phyloP scores from a whole-genome alignment of 2,888 invertebrate species.

The Clivina fossor region DNA sequence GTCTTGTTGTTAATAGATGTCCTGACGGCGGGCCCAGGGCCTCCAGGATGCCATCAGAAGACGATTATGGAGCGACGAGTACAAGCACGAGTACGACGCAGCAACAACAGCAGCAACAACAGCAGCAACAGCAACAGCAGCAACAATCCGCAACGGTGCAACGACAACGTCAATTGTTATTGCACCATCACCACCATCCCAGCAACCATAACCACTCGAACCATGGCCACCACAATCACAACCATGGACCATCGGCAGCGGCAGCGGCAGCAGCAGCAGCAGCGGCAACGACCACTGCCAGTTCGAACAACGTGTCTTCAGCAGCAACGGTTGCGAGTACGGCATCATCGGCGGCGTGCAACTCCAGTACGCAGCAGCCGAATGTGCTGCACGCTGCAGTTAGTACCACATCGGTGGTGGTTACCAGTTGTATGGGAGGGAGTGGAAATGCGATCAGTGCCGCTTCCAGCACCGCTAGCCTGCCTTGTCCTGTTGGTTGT shows the following conservation, averaged over 20 bases:
- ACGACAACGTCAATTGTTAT: slow-evolving; percentile 49
- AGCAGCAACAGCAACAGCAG: slow-evolving; percentile 7
- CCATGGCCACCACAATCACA: no score
- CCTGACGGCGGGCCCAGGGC: slow-evolving; percentile 67
- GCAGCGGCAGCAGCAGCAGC: not conserved
- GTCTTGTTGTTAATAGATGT: slow-evolving; percentile 57
- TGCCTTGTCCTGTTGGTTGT: slow-evolving; percentile 45
- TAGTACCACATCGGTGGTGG: not conserved
- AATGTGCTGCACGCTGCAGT: not conserved
- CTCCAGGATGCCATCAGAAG: slow-evolving; percentile 62
- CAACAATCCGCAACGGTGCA: slow-evolving; percentile 9
- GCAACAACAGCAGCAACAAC: slow-evolving; percentile 3
- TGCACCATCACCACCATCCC: slow-evolving; percentile 42
- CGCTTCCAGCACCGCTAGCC: slow-evolving; percentile 21
- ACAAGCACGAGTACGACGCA: not conserved
- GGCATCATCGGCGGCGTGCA: slow-evolving; percentile 17
- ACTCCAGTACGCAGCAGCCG: slow-evolving; percentile 8
- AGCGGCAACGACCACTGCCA: not conserved
- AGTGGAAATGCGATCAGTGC: no score
- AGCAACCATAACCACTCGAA: not conserved
- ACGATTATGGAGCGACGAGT: slow-evolving; percentile 48
- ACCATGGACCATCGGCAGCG: no score
- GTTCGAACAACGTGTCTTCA: no score
- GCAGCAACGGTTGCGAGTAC: slow-evolving; percentile 37
- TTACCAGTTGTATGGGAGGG: no score